Conservation (phyloP, 2,113 vertebrate genomes). For the Leptodactylus fuscus region DNA sequence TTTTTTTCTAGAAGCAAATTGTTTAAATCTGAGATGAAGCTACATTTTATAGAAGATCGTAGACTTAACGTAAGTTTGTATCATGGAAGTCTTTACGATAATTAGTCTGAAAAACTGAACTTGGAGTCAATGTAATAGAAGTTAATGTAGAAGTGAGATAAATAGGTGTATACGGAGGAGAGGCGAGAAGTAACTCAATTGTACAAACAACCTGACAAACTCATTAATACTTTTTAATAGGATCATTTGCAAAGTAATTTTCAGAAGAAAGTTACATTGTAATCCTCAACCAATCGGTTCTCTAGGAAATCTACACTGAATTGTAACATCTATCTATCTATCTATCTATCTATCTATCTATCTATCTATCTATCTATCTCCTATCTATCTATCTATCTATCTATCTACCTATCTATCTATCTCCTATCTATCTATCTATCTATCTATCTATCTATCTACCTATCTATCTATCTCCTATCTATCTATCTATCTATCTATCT, state of each 20-base stretch:
- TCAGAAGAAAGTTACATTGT: not conserved
- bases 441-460: not conserved
- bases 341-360: slow-evolving; percentile 2
- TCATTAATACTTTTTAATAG: not conserved
- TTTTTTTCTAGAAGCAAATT: slow-evolving; percentile 40
- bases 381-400: not conserved
- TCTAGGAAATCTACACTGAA: too few relatives aligned
- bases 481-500: not conserved
- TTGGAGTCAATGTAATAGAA: not conserved
- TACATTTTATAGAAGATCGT: not conserved
- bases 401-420: not conserved
- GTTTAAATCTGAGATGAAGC: slow-evolving; percentile 9
- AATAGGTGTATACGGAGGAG: not conserved
- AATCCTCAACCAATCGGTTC: not conserved
- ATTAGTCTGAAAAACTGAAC: slow-evolving; percentile 35
- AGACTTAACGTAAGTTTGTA: not conserved
- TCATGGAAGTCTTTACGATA: slow-evolving; percentile 27
- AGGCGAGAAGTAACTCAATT: slow-evolving; percentile 9
- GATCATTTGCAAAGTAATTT: not conserved
- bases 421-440: not conserved
- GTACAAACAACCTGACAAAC: not conserved
- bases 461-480: not conserved
- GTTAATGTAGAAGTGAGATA: slow-evolving; percentile 22
- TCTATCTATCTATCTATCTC: not conserved
- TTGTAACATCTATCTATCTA: not conserved